Evolutionary conservation across 2,113 vertebrate species (phyloP).

Genomic region (Vombatus ursinus): DNA sequence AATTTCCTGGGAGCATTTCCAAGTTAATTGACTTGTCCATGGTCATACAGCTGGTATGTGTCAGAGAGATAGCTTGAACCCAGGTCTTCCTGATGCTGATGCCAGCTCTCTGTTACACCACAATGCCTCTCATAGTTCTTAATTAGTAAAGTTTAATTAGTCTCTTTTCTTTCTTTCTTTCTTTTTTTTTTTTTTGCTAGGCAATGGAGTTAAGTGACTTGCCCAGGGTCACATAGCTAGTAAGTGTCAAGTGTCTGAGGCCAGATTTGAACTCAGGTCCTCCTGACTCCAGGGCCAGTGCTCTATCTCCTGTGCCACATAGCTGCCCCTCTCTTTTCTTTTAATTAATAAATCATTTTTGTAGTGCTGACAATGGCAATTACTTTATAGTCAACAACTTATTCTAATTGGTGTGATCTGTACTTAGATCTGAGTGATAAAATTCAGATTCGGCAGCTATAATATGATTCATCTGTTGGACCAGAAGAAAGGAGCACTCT

Average conservation of each 20-base stretch:
- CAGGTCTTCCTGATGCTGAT: background rate
- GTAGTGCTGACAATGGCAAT: conserved; percentile 42
- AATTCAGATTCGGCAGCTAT: conserved; percentile 23
- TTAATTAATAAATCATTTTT: conserved; percentile 38
- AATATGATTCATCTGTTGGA: conserved; percentile 28
- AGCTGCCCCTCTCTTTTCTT: background rate
- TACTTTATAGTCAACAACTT: conserved; percentile 20
- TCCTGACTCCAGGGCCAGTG: too few species aligned
- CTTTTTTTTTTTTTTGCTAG: too few species aligned
- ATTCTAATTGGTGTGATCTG: background rate
- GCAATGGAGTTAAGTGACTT: too few species aligned
- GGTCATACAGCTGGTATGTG: background rate
- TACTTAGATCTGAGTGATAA: background rate
- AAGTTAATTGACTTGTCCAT: background rate
- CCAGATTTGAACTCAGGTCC: too few species aligned
- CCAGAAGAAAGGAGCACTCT: conserved; percentile 26
- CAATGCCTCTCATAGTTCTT: background rate
- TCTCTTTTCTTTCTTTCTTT: too few species aligned
- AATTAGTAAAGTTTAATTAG: background rate
- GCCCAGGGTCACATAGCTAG: too few species aligned
- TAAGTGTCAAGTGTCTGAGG: too few species aligned
- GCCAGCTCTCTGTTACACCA: background rate
- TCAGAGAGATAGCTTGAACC: background rate
- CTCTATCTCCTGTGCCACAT: too few species aligned
- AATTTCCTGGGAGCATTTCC: background rate